Evolutionary conservation across 2,113 vertebrate genomes (phyloP).

Genomic region (Dolichotis patagonum): DNA sequence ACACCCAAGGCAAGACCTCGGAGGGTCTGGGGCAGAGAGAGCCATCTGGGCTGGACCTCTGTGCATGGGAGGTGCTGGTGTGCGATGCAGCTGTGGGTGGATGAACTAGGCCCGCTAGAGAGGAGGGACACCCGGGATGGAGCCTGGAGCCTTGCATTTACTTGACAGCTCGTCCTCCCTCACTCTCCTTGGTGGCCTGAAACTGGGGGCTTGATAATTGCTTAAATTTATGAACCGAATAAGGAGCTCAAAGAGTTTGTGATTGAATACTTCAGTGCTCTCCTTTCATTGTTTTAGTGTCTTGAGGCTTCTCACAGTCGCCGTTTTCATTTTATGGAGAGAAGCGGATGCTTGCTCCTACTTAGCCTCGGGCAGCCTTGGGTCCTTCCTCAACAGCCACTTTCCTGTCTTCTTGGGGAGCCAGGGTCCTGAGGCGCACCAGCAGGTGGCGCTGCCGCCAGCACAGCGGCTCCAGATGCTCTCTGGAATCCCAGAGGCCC

Average conservation of each 20-base stretch:
- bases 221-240: slow-evolving; percentile 8
- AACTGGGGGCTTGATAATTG: slow-evolving; percentile 24
- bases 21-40: neutral
- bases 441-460: slow-evolving; percentile 62
- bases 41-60: neutral
- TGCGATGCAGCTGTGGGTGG: neutral
- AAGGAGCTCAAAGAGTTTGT: neutral
- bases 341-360: neutral
- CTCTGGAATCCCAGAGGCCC: neutral
- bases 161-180: neutral
- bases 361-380: neutral
- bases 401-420: neutral
- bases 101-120: neutral
- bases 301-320: neutral
- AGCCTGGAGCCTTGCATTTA: neutral
- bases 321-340: neutral
- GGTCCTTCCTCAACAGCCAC: neutral
- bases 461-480: neutral
- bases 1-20: neutral
- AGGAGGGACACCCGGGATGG: neutral
- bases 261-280: neutral
- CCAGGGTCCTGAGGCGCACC: neutral
- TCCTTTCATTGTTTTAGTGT: neutral
- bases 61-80: neutral
- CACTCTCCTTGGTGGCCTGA: no score